Evolutionary conservation across 1,140 invertebrate genomes (phyloP), one percentile per base, ranked within the genome.

Genomic region (Pseudomyrmex gracilis): DNA sequence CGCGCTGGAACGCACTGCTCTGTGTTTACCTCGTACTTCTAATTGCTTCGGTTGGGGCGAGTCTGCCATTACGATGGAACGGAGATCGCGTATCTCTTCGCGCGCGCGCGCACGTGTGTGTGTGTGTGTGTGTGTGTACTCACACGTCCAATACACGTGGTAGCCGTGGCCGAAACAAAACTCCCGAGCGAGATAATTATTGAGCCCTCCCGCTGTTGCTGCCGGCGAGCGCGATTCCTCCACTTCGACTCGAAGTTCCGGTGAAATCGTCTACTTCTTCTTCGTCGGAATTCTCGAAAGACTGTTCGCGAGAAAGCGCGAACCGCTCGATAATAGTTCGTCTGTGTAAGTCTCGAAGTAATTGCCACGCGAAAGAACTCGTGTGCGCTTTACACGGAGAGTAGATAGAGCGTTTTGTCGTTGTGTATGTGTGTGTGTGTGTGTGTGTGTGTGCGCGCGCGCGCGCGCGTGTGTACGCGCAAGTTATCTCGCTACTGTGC

Each of bases 1-100:
- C 49, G 77, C 86, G 78, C 85, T 73, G 77, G 86, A 87, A 82
- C 86, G 76, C 87, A 85, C 87, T 86, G 87, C 91, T 91, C 93
- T 94, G 90, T 94, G 92, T 93, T 94, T 94, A 94, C 93, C 92
- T 90, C 92, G 91, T 93, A 92, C 91, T 94, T 93, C 92, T 94
- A 94, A 94, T 94, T 94, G 92, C 93, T 92, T 89, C 78, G 77
- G 90, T 89, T 83, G 71, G 73, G 78, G 82, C 88, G 78, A 89
- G 89, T 84, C 90, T 89, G 90, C 90, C 90, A 92, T 93, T 93
- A 93, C 89, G 61, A 82, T 34, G 58, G 83, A 82, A 82, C 85
- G 68, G 68, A 86, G 88, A 90, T 87, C 85, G 61, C 86, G 84
- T 88, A 90, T 90, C 87, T 90, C 53, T 85, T 34, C 34, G 34